Evolutionary conservation across 2,113 vertebrate species (phyloP), one percentile per base, ranked within the genome.

Genomic region (Nettapus auritus): DNA sequence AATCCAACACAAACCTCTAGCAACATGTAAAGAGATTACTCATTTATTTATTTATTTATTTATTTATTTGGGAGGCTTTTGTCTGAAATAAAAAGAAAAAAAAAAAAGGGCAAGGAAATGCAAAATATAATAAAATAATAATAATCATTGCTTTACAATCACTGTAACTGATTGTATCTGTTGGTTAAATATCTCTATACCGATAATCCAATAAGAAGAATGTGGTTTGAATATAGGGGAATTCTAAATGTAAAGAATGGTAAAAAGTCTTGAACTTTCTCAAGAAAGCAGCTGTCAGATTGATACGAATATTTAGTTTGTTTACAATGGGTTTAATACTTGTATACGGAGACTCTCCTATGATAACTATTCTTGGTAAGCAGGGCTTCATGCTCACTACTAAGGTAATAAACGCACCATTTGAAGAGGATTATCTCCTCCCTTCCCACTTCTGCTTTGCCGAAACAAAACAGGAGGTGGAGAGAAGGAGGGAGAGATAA

Each of bases 341-440:
- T 66, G 9, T 82, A 46, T 92, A 89, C 95, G 17, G 34, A 94
- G 68, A 78, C 50, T 70, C 21, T 90, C 38, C 34, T 0, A 1
- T 70, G 42, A 73, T 89, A 89, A 91, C 63, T 95, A 86, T 40
- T n/a, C 62, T 80, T 36, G 2, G 75, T 63, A 92, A 91, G 56
- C 11, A 1, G 71, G 20, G 57, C 81, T 95, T 94, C 67, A 42
- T 44, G 53, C 33, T 29, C 2, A 2, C 68, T 59, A 80, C 73
- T 33, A 34, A 86, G 33, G 84, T 93, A 95, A 95, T 92, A 94
- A 96, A 96, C 85, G 73, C 59, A 95, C 55, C 73, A 90, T 96
- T 96, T 93, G 90, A 96, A 92, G 79, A 87, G 84, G 86, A 97
- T 97, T 96, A 96, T 89, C 78, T 96, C 73, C 69, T 89, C 57